These are phyloP conservation scores for Gryllus bimaculatus DNA, from an alignment of 1,140 invertebrate species.

Conservation along the genomic window DNA sequence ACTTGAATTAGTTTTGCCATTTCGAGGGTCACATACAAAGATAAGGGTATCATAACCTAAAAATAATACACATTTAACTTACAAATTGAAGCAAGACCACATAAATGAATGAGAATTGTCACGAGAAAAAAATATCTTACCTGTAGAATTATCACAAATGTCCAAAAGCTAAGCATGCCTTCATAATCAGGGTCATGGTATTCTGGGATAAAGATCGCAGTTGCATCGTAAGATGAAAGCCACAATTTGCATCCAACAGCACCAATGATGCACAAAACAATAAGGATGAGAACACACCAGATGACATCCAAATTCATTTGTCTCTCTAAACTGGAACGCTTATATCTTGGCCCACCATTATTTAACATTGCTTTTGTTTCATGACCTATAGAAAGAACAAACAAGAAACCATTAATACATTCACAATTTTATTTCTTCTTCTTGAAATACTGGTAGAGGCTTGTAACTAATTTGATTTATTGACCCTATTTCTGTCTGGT, in stretches of 20 bases:
- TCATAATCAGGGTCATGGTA: conserved; percentile 55
- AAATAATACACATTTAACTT: conserved; percentile 26
- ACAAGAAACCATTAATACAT: not conserved
- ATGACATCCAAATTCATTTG: conserved; percentile 93
- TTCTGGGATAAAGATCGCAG: conserved; percentile 53
- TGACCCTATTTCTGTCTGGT: too few relatives aligned
- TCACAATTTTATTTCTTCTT: too few relatives aligned
- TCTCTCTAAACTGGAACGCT: conserved; percentile 82
- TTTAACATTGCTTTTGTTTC: conserved; percentile 98
- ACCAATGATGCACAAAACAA: conserved; percentile 83
- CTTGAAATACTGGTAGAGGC: too few relatives aligned
- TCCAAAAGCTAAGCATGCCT: conserved; percentile 86
- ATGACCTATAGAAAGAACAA: conserved; percentile 52
- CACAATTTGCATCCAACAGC: conserved; percentile 83
- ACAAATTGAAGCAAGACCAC: not conserved
- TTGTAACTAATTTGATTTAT: too few relatives aligned
- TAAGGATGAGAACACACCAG: conserved; percentile 89
- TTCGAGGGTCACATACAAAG: conserved; percentile 93
- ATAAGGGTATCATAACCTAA: conserved; percentile 92
- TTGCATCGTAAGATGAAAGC: conserved; percentile 47
- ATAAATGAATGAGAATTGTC: conserved; percentile 65
- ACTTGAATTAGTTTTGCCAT: conserved; percentile 94
- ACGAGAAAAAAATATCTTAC: conserved; percentile 56
- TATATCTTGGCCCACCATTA: conserved; percentile 91
- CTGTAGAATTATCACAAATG: conserved; percentile 90